Evolutionary conservation across 2,888 invertebrate genomes (phyloP), one percentile per base, ranked within the genome.

Genomic region (Drosophila kuntzei): DNA sequence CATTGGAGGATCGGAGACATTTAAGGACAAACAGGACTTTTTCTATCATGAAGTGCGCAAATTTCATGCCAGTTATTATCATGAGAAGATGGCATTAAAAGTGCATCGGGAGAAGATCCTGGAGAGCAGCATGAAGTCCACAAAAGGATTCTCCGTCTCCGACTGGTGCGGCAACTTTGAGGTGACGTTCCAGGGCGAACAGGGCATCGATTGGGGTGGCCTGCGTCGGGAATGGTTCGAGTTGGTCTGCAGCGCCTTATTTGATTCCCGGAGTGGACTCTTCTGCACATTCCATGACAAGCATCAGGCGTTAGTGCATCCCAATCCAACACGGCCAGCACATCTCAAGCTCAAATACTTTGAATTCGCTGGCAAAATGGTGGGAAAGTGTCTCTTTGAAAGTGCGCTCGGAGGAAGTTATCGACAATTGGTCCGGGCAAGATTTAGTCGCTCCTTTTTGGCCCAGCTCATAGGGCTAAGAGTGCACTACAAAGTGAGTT

Each of bases 161-260:
- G 98, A 98, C 93, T 98, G 98, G 98, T 98, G 98, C 92, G 95
- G 96, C 90, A 97, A 96, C 93, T 98, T 98, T 92, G 98, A 98
- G 93, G 95, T 98, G 71, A 95, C 95, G 60, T 98, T 98, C 92
- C 95, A 96, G 91, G 98, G 97, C n/a, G 98, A 98, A 92, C 97
- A 97, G 94, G 98, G 97, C 47, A 95, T 98, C 86, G 98, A 98
- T 93, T 97, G 97, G 97, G 98, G 98, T 78, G 98, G 98, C 4
- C 94, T 98, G 46, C 94, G 98, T 5, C 95, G 98, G 68, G 98
- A 98, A 93, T 98, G 98, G 98, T 98, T 98, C 93, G 98, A 98
- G 80, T 92, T 97, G 76, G 94, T 98, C 76, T 98, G 98, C 92
- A 95, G 95, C 12, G 94, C 96, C 72, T 93, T 98, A 62, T 98